Percentiles rank a stretch among this genome's conserved stretches.
These are phyloP conservation scores for Tetramorium parvispinum DNA, from an alignment of 1,140 invertebrate genomes.

Conservation along the genomic window DNA sequence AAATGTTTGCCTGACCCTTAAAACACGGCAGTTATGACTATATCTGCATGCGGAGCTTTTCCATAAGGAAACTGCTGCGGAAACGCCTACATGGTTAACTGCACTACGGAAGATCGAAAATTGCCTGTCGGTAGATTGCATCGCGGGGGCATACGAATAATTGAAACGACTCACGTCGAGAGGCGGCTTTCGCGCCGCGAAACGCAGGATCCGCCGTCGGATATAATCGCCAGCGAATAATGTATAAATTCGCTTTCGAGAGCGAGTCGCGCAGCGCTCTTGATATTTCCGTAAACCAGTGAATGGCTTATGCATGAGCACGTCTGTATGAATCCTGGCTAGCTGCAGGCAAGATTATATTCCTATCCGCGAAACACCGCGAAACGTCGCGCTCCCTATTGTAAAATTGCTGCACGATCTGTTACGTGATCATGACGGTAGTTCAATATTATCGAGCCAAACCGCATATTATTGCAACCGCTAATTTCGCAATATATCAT, in stretches of 20 bases:
- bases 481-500: not conserved
- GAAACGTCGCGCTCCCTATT: not conserved
- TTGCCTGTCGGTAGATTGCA: constrained; percentile 16
- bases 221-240: constrained; percentile 50
- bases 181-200: not conserved
- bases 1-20: not conserved
- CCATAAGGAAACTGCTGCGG: not conserved
- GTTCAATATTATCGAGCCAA: not conserved
- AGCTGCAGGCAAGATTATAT: constrained; percentile 46
- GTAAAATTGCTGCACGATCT: not conserved
- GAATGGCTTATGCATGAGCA: constrained; percentile 51
- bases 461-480: not conserved
- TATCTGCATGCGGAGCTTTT: not conserved
- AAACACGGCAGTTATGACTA: not conserved
- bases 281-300: constrained; percentile 51
- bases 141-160: constrained; percentile 31
- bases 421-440: not conserved
- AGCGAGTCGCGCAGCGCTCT: not conserved
- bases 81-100: not conserved
- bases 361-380: constrained; percentile 5
- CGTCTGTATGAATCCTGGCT: constrained; percentile 45
- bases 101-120: constrained; percentile 8
- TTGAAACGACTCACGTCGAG: constrained; percentile 24
- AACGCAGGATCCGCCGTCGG: constrained; percentile 38
- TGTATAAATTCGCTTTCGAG: constrained; percentile 52